Evolutionary conservation across 2,113 vertebrate species (phyloP).

Genomic region (Chaetorhynchus papuensis): DNA sequence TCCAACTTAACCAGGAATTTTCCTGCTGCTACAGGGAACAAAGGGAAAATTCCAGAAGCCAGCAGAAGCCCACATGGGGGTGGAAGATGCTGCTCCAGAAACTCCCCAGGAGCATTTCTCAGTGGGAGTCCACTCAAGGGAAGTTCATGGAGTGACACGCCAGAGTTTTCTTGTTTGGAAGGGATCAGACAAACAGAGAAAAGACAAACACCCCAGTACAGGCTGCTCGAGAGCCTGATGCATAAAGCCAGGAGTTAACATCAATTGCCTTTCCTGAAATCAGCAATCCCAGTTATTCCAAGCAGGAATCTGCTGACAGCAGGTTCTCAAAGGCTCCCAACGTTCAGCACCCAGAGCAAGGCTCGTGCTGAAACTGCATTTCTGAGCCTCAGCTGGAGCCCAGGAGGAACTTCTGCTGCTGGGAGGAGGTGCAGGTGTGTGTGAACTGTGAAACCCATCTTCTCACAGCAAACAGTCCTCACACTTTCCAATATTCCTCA

Average conservation of each 20-base stretch:
- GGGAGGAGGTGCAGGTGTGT: too few relatives aligned
- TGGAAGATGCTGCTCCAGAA: not conserved
- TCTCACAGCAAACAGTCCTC: not conserved
- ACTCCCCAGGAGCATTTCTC: not conserved
- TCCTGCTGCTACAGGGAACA: not conserved
- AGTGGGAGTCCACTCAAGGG: not conserved
- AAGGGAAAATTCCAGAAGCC: not conserved
- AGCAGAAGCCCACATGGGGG: fast-evolving
- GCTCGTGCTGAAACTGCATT: not conserved
- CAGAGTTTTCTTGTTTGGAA: not conserved
- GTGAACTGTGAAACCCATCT: not conserved
- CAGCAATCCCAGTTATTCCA: not conserved
- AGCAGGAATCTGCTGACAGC: not conserved
- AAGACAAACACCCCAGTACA: not conserved
- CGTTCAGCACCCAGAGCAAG: not conserved
- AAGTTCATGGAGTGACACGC: not conserved
- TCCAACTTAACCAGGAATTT: not conserved
- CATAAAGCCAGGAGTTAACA: not conserved
- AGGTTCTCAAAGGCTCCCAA: not conserved
- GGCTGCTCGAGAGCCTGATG: not conserved
- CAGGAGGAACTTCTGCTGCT: not conserved
- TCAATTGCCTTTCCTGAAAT: not conserved
- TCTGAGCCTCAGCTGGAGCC: not conserved
- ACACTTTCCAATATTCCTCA: not conserved
- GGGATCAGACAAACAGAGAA: not conserved